phyloP scores from a whole-genome alignment of 2,113 vertebrate genomes.

The Sinocyclocheilus grahami region DNA sequence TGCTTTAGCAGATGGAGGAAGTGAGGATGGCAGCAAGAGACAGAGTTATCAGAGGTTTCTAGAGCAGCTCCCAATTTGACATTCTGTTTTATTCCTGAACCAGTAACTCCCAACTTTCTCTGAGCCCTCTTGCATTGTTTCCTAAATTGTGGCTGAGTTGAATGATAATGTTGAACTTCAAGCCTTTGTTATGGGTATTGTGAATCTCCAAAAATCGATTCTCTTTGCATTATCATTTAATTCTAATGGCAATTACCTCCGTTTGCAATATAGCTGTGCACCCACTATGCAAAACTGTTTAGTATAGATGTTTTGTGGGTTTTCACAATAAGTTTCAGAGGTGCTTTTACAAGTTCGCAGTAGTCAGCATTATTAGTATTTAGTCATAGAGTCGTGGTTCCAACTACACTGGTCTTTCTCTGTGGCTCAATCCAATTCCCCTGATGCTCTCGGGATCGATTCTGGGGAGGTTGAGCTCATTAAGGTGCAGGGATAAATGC shows the following conservation, averaged over 20 bases:
- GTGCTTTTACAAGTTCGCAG: neutral
- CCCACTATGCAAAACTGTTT: constrained; percentile 7
- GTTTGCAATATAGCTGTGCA: neutral
- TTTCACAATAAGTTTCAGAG: neutral
- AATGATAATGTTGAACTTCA: constrained; percentile 17
- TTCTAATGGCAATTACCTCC: neutral
- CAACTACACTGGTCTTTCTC: neutral
- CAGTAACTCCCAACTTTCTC: neutral
- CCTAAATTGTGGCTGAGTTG: neutral
- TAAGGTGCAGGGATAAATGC: constrained; percentile 38
- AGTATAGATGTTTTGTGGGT: constrained; percentile 4
- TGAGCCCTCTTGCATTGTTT: neutral
- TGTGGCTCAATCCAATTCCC: constrained; percentile 15
- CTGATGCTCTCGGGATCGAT: constrained; percentile 31
- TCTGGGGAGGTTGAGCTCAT: constrained; percentile 23
- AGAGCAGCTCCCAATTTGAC: neutral
- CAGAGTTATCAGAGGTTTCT: neutral
- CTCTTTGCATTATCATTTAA: constrained; percentile 7
- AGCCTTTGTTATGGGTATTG: neutral
- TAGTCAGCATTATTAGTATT: constrained; percentile 23
- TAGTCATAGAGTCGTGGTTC: constrained; percentile 8
- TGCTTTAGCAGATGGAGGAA: neutral
- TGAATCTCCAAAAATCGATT: constrained; percentile 7
- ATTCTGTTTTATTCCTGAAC: neutral
- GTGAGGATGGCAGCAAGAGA: neutral